Evolutionary conservation across 1,140 invertebrate genomes (phyloP).

Genomic region (Amyelois transitella): DNA sequence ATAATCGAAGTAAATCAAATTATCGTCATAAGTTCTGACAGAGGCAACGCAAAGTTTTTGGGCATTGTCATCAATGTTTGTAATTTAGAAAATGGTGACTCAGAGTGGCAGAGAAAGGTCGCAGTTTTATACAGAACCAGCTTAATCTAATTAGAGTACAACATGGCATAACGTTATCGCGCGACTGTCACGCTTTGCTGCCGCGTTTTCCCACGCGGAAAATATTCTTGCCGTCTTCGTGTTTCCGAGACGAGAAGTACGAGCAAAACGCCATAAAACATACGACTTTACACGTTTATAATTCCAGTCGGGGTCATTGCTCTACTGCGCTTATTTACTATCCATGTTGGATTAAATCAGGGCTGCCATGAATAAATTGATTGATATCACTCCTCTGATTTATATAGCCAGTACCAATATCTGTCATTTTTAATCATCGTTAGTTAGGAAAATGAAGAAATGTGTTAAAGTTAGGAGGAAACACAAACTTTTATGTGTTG

Average conservation of each 20-base stretch:
- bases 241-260: background rate
- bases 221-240: conserved; percentile 40
- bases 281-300: background rate
- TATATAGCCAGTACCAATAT: conserved; percentile 12
- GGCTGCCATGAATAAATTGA: conserved; percentile 41
- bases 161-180: conserved; percentile 33
- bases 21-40: conserved; percentile 3
- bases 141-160: conserved; percentile 19
- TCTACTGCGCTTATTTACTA: background rate
- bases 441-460: conserved; percentile 18
- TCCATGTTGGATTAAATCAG: conserved; percentile 9
- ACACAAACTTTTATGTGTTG: conserved; percentile 23
- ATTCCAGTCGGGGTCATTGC: background rate
- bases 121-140: background rate
- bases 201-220: conserved; percentile 42
- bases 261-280: background rate
- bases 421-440: conserved; percentile 31
- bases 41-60: background rate
- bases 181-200: conserved; percentile 37
- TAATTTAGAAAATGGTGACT: background rate
- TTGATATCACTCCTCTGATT: conserved; percentile 39
- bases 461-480: conserved; percentile 13
- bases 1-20: conserved; percentile 3
- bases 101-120: too few relatives aligned
- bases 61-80: conserved; percentile 1